Evolutionary conservation across 2,888 invertebrate genomes (phyloP).

Genomic region (Stenolophus ochropezus): DNA sequence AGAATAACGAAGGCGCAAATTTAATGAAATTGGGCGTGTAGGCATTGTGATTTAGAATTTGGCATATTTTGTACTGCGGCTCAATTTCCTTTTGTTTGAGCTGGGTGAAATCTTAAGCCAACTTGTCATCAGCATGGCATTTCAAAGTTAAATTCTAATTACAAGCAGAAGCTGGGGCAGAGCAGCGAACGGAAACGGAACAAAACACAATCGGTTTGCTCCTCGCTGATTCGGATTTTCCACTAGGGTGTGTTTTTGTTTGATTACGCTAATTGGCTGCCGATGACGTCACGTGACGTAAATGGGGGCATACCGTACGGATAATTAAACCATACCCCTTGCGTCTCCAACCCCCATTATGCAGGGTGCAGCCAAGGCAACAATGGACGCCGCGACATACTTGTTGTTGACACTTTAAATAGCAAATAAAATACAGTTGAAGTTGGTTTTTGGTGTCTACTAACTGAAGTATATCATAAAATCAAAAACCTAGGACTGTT

Average conservation of each 20-base stretch:
- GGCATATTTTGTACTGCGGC: not conserved
- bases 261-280: slow-evolving; percentile 56
- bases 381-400: no score
- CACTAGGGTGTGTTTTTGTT: slow-evolving; percentile 57
- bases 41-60: not conserved
- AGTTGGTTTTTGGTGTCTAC: no score
- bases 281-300: slow-evolving; percentile 55
- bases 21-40: not conserved
- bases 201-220: slow-evolving; percentile 43
- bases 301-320: slow-evolving; percentile 41
- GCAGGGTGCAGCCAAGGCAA: no score
- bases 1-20: not conserved
- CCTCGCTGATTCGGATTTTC: slow-evolving; percentile 50
- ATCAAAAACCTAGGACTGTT: no score
- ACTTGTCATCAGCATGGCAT: slow-evolving; percentile 19
- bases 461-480: no score
- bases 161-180: not conserved
- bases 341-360: not conserved
- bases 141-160: slow-evolving; percentile 41
- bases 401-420: no score
- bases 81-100: not conserved
- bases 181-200: slow-evolving; percentile 4
- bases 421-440: no score
- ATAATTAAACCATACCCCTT: slow-evolving; percentile 48
- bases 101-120: not conserved